phyloP scores from a whole-genome alignment of 2,888 invertebrate species.

The Drosophila koepferae region DNA sequence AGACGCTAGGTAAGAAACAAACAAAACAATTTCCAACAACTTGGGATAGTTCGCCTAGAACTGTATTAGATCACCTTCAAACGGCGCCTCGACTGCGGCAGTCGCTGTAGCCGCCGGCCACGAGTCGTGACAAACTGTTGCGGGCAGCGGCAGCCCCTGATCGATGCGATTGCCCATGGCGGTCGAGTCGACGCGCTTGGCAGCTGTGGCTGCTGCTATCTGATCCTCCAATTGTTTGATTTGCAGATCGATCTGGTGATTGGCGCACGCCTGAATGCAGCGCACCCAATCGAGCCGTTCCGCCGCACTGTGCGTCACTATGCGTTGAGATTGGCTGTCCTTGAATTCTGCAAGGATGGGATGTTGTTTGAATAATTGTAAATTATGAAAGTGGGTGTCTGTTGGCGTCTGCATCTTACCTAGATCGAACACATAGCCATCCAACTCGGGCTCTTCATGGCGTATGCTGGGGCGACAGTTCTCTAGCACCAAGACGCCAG shows the following conservation, averaged over 20 bases:
- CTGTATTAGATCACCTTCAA: constrained; percentile 88
- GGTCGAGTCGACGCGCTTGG: background rate
- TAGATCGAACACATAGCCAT: constrained; percentile 92
- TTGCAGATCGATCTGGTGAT: constrained; percentile 92
- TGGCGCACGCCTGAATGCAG: constrained; percentile 93
- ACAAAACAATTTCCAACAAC: constrained; percentile 43
- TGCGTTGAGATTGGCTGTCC: constrained; percentile 92
- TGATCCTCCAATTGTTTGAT: constrained; percentile 87
- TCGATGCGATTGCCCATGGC: constrained; percentile 85
- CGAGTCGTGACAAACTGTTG: constrained; percentile 63
- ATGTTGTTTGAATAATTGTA: background rate
- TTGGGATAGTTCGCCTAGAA: constrained; percentile 70
- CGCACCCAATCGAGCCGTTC: constrained; percentile 95
- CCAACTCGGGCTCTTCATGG: constrained; percentile 87
- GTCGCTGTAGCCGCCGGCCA: background rate
- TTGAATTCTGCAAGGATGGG: constrained; percentile 89
- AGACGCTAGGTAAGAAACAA: constrained; percentile 6
- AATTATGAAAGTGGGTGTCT: background rate
- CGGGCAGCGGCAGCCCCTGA: constrained; percentile 87
- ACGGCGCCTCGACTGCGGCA: constrained; percentile 63
- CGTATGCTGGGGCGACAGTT: constrained; percentile 91
- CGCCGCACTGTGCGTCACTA: constrained; percentile 92
- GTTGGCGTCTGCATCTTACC: constrained; percentile 85
- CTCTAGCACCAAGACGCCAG: constrained; percentile 95
- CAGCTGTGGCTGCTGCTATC: constrained; percentile 81